Percentiles rank a stretch among this genome's conserved stretches.
Evolutionary conservation across 1,140 invertebrate species (phyloP).

Genomic region (Aphaenogaster rudis): DNA sequence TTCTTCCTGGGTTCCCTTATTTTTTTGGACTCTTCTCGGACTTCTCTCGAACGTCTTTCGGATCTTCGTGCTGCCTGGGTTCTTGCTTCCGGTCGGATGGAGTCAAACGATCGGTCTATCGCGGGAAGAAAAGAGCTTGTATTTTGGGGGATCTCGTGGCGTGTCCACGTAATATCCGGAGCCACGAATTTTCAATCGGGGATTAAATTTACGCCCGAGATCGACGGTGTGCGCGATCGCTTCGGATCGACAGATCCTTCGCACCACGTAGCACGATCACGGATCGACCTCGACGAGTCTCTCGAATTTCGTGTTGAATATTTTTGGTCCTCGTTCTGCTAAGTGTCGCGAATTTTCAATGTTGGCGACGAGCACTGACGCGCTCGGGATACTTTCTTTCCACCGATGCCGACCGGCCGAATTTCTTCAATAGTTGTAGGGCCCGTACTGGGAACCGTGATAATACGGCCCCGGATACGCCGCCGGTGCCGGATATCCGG

Average conservation of each 20-base stretch:
- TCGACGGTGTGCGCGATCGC: slow-evolving; percentile 26
- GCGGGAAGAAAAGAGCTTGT: slow-evolving; percentile 38
- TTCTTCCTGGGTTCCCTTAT: not conserved
- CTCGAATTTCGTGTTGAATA: slow-evolving; percentile 30
- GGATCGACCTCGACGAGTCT: slow-evolving; percentile 32
- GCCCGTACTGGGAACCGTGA: slow-evolving; percentile 96
- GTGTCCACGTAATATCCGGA: not conserved
- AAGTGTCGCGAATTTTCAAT: slow-evolving; percentile 49
- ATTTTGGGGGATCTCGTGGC: slow-evolving; percentile 1
- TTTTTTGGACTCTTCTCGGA: not conserved
- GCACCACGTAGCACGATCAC: not conserved
- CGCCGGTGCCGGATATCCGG: slow-evolving; percentile 94
- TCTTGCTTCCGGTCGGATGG: slow-evolving; percentile 40
- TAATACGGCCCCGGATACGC: slow-evolving; percentile 95
- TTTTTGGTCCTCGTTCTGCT: slow-evolving; percentile 45
- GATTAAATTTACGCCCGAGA: slow-evolving; percentile 56
- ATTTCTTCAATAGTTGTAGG: slow-evolving; percentile 93
- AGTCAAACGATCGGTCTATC: slow-evolving; percentile 49
- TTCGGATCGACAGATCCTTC: slow-evolving; percentile 9
- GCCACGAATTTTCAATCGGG: slow-evolving; percentile 4
- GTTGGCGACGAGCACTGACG: slow-evolving; percentile 37
- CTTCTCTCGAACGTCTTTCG: not conserved
- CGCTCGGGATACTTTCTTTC: slow-evolving; percentile 49
- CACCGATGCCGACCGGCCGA: slow-evolving; percentile 33
- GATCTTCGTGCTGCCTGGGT: not conserved